These are phyloP conservation scores for Tamandua tetradactyla DNA, from an alignment of 2,797 vertebrate genomes.

Conservation along the genomic window DNA sequence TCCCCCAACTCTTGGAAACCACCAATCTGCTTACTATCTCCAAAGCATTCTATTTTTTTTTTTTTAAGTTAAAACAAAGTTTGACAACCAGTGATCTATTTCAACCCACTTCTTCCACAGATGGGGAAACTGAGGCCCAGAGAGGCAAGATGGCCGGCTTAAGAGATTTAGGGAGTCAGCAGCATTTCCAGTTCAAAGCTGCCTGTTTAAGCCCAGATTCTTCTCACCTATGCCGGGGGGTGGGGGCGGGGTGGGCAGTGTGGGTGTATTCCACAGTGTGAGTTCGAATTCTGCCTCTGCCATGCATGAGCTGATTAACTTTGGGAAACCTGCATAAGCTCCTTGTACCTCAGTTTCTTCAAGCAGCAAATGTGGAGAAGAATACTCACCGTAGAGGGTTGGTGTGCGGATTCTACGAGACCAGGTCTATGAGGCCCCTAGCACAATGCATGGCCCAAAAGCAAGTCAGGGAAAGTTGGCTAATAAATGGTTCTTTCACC, in stretches of 20 bases:
- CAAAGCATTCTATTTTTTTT: background rate
- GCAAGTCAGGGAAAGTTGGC: background rate
- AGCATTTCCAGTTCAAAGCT: background rate
- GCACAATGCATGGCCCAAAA: background rate
- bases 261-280: background rate
- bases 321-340: background rate
- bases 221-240: background rate
- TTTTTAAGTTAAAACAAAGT: background rate
- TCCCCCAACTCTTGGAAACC: background rate
- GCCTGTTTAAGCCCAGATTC: background rate
- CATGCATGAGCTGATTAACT: background rate
- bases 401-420: background rate
- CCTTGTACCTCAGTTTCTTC: background rate
- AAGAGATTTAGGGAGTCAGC: rapidly evolving
- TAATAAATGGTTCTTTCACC: conserved; percentile 28
- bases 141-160: background rate
- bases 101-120: background rate
- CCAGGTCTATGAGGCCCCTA: rapidly evolving
- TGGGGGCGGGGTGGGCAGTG: too few relatives aligned
- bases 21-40: background rate
- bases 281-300: background rate
- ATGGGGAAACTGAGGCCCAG: conserved; percentile 10
- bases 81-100: background rate
- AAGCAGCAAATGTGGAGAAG: background rate
- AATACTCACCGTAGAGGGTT: background rate